A percentile compares a stretch with the other conserved stretches of the same genome.
Conservation (phyloP, 64 coral and sea anemone genomes). For the Exaiptasia diaphana region DNA sequence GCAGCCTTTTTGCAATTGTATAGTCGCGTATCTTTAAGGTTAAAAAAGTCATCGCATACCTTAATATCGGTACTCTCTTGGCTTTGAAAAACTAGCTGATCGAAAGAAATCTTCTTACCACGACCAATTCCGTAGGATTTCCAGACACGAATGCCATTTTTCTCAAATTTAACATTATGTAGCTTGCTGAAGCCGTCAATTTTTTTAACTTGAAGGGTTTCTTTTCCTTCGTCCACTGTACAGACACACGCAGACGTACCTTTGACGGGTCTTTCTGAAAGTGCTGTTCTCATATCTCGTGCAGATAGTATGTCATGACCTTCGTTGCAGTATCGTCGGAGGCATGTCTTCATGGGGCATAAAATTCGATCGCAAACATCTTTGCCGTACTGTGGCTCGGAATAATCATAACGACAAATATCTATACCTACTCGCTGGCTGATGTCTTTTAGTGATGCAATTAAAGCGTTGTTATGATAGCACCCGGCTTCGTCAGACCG, state of each 20-base stretch:
- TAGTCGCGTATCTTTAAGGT: constrained; percentile 19
- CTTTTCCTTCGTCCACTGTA: constrained; percentile 3
- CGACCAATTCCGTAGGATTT: not conserved
- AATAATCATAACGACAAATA: constrained; percentile 18
- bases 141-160: constrained; percentile 14
- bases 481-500: constrained; percentile 18
- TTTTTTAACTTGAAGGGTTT: constrained; percentile 20
- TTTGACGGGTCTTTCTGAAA: not conserved
- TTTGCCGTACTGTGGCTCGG: not conserved
- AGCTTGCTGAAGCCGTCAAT: constrained; percentile 22
- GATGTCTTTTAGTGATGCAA: constrained; percentile 10
- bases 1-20: constrained; percentile 23
- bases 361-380: constrained; percentile 20
- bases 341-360: not conserved
- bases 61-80: constrained; percentile 40
- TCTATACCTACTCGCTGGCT: constrained; percentile 5
- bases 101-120: constrained; percentile 10
- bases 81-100: too few species aligned
- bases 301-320: constrained; percentile 1
- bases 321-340: constrained; percentile 10
- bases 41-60: constrained; percentile 29
- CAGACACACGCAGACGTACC: constrained; percentile 4
- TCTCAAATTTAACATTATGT: constrained; percentile 28
- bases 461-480: constrained; percentile 33
- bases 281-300: not conserved